Conservation (phyloP, 1,140 invertebrate genomes). For the Lucilia cuprina region DNA sequence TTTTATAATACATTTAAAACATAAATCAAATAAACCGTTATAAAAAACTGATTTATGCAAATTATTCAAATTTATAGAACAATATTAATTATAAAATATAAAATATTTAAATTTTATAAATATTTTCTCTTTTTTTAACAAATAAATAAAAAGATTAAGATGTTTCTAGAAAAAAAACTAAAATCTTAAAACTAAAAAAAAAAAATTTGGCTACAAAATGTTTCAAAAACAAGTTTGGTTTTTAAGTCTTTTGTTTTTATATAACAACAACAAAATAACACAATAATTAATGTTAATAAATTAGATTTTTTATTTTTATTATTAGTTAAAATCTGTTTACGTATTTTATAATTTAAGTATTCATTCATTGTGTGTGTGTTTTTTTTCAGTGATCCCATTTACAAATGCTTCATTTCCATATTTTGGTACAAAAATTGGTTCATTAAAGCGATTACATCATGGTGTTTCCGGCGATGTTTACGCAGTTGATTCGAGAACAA, state of each 20-base stretch:
- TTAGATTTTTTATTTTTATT: not conserved
- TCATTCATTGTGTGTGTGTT: conserved; percentile 34
- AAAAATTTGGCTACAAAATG: too few relatives aligned
- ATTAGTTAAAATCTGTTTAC: not conserved
- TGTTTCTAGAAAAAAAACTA: too few relatives aligned
- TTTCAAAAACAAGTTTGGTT: conserved; percentile 49
- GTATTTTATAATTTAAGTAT: not conserved
- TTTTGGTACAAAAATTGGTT: conserved; percentile 80
- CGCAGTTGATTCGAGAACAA: conserved; percentile 83
- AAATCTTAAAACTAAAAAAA: too few relatives aligned
- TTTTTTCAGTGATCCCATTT: conserved; percentile 41
- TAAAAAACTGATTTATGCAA: too few relatives aligned
- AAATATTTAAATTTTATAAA: too few relatives aligned
- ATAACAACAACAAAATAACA: not conserved
- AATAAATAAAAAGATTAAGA: not conserved
- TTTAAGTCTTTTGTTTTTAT: conserved; percentile 59
- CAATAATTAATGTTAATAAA: conserved; percentile 7
- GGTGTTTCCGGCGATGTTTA: conserved; percentile 85
- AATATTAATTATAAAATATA: too few relatives aligned
- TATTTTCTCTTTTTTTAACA: not conserved
- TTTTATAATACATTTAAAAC: too few relatives aligned
- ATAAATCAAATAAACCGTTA: too few relatives aligned
- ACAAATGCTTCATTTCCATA: conserved; percentile 65
- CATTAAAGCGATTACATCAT: conserved; percentile 80
- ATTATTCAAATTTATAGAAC: too few relatives aligned